Conservation (phyloP, 2,113 vertebrate species). For the Megaceryle torquata region DNA sequence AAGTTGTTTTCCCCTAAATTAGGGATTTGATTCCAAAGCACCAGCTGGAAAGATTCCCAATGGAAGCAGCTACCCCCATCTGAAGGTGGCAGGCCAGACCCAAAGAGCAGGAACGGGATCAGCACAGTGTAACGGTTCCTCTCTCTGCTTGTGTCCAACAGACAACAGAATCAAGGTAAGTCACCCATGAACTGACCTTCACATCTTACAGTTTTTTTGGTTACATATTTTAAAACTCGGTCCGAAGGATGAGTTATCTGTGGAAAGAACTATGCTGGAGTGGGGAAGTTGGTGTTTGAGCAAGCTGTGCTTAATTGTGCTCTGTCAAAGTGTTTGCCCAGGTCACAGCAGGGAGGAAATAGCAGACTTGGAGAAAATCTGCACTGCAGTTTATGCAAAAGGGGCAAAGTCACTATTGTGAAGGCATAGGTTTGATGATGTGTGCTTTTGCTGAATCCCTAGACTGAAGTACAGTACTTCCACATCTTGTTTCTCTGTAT, state of each 20-base stretch:
- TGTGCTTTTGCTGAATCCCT: neutral
- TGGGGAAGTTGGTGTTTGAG: neutral
- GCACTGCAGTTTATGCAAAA: neutral
- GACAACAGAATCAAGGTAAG: constrained; percentile 67
- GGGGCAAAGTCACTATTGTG: neutral
- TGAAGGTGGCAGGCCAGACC: neutral
- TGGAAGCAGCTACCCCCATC: constrained; percentile 20
- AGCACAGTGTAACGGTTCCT: constrained; percentile 58
- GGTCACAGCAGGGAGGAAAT: neutral
- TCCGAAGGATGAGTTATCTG: neutral
- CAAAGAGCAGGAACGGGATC: neutral
- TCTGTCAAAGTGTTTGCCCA: neutral
- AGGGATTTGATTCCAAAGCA: constrained; percentile 50
- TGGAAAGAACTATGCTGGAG: neutral
- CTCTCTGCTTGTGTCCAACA: neutral
- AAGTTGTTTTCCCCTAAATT: neutral
- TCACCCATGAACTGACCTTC: neutral
- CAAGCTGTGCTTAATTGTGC: neutral
- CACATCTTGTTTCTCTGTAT: neutral
- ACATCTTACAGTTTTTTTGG: neutral
- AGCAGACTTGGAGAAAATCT: neutral
- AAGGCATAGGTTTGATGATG: neutral
- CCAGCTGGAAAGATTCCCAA: constrained; percentile 34
- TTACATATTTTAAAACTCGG: neutral
- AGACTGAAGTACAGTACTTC: neutral